Base-by-base conservation (phyloP, 2,797 vertebrate genomes). In the Forpus xanthops region DNA sequence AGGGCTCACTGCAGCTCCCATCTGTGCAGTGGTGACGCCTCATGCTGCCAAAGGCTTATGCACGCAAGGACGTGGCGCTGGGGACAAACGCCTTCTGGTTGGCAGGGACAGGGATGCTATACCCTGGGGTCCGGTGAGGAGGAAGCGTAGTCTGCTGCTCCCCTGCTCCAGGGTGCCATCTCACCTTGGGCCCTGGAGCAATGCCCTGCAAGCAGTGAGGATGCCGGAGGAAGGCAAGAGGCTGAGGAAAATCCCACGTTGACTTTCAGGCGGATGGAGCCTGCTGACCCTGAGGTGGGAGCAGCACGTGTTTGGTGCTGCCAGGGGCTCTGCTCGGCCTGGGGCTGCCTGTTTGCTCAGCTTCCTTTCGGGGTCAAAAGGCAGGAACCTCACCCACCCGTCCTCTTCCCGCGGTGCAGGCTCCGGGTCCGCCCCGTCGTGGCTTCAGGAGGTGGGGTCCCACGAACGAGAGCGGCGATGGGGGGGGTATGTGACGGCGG, bases 311-410 rank as follows among this genome's bases (percentile, higher is more conserved):
- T 8, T 44, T 25, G 4, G 37, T 8, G 16, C 15, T 8, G 20
- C 8, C 39, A 5, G 21, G 21, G 2, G 9, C 9, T 6, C 24
- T 3, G 9, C 23, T 45, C 20, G 24, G 7, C 2, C 35, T 2
- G 52, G 11, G 31, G 44, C 41, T 5, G 60, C 23, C 11, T 4
- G 13, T 19, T 60, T 5, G 20, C 45, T 37, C 41, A 3, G 16
- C 12, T 28, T 7, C 37, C 25, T 39, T 18, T 1, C 2, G 27
- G 6, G 9, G 21, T 2, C 30, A 10, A 42, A 9, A 42, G 14
- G 45, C 2, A 6, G 8, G 21, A 42, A 11, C 1, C 2, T 16
- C 33, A 2, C 1, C 0, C 3, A 12, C 28, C 13, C 37, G 12
- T 12, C 3, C 12, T 44, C 15, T 19, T 19, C 45, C 25, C 25